Evolutionary conservation across 2,888 invertebrate genomes (phyloP).

Genomic region (Scrobipalpa atriplicella): DNA sequence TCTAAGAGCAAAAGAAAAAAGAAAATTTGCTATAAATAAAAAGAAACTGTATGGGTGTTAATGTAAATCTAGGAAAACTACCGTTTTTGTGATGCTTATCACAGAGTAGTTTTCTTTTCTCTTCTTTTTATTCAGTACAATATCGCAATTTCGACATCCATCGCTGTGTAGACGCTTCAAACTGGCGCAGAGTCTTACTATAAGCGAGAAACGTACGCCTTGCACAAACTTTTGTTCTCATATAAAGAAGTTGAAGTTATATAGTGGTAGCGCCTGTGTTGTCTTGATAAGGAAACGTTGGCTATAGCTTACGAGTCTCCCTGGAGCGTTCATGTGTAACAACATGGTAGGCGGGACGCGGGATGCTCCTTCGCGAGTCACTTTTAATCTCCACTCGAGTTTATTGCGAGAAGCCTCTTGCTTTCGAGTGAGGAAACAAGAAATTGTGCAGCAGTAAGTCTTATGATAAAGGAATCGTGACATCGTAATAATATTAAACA

Average conservation of each 20-base stretch:
- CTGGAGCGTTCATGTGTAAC: conserved; percentile 58
- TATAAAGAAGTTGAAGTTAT: conserved; percentile 32
- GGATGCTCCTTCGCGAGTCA: conserved; percentile 51
- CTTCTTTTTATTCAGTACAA: conserved; percentile 13
- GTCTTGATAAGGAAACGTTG: conserved; percentile 71
- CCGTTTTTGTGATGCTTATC: conserved; percentile 45
- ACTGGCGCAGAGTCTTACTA: neutral
- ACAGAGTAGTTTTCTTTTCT: conserved; percentile 33
- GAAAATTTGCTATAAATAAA: conserved; percentile 23
- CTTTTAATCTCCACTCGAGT: conserved; percentile 63
- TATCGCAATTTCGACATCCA: conserved; percentile 29
- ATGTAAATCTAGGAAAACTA: conserved; percentile 38
- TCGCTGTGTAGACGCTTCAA: conserved; percentile 17
- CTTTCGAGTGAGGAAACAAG: conserved; percentile 27
- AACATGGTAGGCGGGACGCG: conserved; percentile 50
- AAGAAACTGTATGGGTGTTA: conserved; percentile 32
- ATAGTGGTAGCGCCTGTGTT: conserved; percentile 54
- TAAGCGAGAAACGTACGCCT: conserved; percentile 37
- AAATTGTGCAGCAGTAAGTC: conserved; percentile 24
- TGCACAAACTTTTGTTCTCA: conserved; percentile 35
- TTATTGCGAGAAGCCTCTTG: conserved; percentile 49
- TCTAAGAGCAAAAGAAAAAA: conserved; percentile 9
- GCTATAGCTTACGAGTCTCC: conserved; percentile 61
- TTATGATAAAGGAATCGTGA: conserved; percentile 25
- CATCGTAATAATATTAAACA: conserved; percentile 20